Evolutionary conservation across 2,888 invertebrate species (phyloP).

Genomic region (Amphipyra tragopoginis): DNA sequence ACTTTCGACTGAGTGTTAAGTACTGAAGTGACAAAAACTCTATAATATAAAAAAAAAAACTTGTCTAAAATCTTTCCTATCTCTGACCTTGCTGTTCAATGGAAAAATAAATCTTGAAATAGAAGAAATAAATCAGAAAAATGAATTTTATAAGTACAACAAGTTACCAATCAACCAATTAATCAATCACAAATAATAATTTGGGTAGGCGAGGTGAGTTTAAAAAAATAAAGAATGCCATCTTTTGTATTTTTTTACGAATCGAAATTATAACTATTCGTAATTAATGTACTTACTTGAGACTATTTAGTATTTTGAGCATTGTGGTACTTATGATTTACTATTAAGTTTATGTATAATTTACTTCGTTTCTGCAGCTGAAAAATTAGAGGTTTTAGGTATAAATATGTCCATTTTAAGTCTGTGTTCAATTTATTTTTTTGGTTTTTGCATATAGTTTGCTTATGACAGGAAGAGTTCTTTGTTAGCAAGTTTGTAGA

Average conservation of each 20-base stretch:
- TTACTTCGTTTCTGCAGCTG: slow-evolving; percentile 46
- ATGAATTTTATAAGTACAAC: slow-evolving; percentile 25
- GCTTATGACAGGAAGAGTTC: slow-evolving; percentile 19
- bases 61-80: slow-evolving; percentile 47
- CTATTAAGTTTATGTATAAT: slow-evolving; percentile 22
- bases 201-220: slow-evolving; percentile 49
- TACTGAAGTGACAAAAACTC: slow-evolving; percentile 48
- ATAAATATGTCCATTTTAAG: slow-evolving; percentile 51
- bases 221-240: slow-evolving; percentile 60
- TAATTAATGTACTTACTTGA: slow-evolving; percentile 42
- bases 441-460: slow-evolving; percentile 47
- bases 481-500: slow-evolving; percentile 35
- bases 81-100: slow-evolving; percentile 39
- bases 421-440: slow-evolving; percentile 62
- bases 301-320: slow-evolving; percentile 38
- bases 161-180: slow-evolving; percentile 22
- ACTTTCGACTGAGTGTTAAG: slow-evolving; percentile 56
- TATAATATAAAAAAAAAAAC: slow-evolving; percentile 21
- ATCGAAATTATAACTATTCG: slow-evolving; percentile 61
- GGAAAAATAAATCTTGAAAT: slow-evolving; percentile 39
- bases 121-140: slow-evolving; percentile 6
- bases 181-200: slow-evolving; percentile 38
- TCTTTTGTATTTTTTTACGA: slow-evolving; percentile 79
- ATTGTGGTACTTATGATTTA: slow-evolving; percentile 45
- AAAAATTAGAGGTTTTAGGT: slow-evolving; percentile 24